Evolutionary conservation across 30 jellyfish, hydroid and myxozoan species (phyloP), one percentile per base, ranked within the genome.

Genomic region (Pseudorhiza aurosa): DNA sequence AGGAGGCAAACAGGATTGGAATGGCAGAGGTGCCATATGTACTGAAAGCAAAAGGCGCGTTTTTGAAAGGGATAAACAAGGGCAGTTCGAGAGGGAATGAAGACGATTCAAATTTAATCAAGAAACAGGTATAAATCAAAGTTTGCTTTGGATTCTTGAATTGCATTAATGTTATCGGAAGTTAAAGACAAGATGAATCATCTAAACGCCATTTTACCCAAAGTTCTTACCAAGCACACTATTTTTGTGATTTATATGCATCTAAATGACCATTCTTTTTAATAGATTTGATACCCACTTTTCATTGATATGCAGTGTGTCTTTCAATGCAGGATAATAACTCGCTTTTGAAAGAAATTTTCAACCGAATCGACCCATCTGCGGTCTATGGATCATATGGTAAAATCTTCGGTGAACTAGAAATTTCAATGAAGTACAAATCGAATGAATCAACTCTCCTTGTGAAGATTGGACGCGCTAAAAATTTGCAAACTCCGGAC

Each of bases 381-480:
- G 83, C 85, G 30, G 76, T 70, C 29, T 78, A 59, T 22, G 58
- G 59, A 1, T 65, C 89, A 36, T 46, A 39, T 25, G 75, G 83
- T 14, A 71, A 64, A 49, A 30, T 71, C 44, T 71, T 65, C 51
- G 97, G 97, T 43, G 94, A 88, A 35, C 31, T 82, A n/a, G 95
- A 88, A 67, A 58, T 88, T 36, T 58, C 97, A 15, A 33, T 82
- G 68, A 88, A 88, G 62, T 88, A 88, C 84, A 88, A 88, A 31
- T 76, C 83, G 21, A 62, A 59, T 58, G 93, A 75, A 45, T 53
- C 81, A 17, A 81, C 78, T 5, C 82, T 88, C 44, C 82, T 88
- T 30, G 97, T 88, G 4, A 88, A 88, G 68, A 74, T 88, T 62
- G 95, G 95, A n/a, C 56, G 93, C 37, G 97, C 91, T 10, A 88